Evolutionary conservation across 2,888 invertebrate genomes (phyloP), one percentile per base, ranked within the genome.

Genomic region (Sminthurinus aureus): DNA sequence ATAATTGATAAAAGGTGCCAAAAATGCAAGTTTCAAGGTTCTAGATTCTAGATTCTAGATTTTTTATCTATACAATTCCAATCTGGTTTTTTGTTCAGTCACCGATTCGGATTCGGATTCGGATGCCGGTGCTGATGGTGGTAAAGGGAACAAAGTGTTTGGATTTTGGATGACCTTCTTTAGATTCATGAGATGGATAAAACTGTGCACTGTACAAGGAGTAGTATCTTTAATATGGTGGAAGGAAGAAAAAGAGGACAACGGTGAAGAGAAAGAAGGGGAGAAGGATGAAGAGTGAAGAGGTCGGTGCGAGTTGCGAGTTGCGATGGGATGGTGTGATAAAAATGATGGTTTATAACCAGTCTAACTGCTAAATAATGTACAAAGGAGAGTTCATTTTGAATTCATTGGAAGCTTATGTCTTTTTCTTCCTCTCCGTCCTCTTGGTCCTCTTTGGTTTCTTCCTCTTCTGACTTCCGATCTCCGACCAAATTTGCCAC

Each of bases 351-450:
- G 84, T 82, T 85, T 75, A 81, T 79, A 85, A 84, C 75, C 76
- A 83, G 76, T 82, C 83, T 85, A 85, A 84, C 82, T 86, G 83
- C 84, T 86, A 85, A 86, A 86, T 86, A 85, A 86, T 86, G 84
- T 85, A 85, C 81, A 84, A 86, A 84, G 79, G 79, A 80, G 74
- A 80, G 84, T 83, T 86, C 86, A 86, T 86, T 85, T 79, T 74
- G 84, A 85, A 86, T 86, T 86, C 86, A 86, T 86, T 86, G 86
- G 84, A 86, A 86, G 86, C 85, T 86, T 86, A 86, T 83, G 83
- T 50, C 50, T 58, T 71, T 69, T 75, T 69, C 20, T 58, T 13
- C 50, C 58, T 18, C 26, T 26, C n/a, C n/a, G n/a, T n/a, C n/a
- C n/a, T n/a, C n/a, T n/a, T n/a, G n/a, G n/a, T 15, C 50, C 11